Base-by-base conservation (phyloP, 2,113 vertebrate species). In the Mastomys coucha region DNA sequence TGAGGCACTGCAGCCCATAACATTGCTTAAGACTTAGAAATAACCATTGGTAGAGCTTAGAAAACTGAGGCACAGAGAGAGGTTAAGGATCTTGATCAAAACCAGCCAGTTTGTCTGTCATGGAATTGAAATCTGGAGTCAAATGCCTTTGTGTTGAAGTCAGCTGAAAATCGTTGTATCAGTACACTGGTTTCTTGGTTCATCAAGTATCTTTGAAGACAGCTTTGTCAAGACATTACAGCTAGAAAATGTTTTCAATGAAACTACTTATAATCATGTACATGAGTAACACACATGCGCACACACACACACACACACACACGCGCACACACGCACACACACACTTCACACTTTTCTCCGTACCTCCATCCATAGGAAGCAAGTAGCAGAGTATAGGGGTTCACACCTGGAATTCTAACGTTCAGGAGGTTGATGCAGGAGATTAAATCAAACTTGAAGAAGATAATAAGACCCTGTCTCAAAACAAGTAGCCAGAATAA, bases 201-300 rank as follows among this genome's bases (percentile, higher is more conserved):
- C 88, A 58, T 76, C 24, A 69, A 84, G 78, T 49, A 53, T 26
- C 33, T 95, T 88, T 58, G 65, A 94, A 96, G 45, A 85, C 6
- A 51, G 20, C 91, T 96, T 78, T 88, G 26, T 51, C 92, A 90
- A 96, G 49, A 28, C 51, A 72, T 65, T 36, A 73, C 28, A 92
- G 36, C 53, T 45, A 33, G 39, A 67, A 72, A 88, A 45, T 84
- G n/a, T 28, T 93, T 63, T 60, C 72, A 77, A 63, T 90, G 26
- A 94, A 92, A 33, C 14, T 33, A 73, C 13, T 31, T 80, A 3
- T 84, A 45, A 82, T 69, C 10, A 31, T 31, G 36, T 28, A 17
- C 5, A 12, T 12, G 3, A 12, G 28, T 60, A 53, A 65, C 42
- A 81, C 19, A n/a, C 26, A 49, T 28, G 45, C 28, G 67, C 31